A percentile compares a stretch with the other conserved stretches of the same genome.
These are phyloP conservation scores for Cherax quadricarinatus DNA, from an alignment of 1,140 invertebrate species.

Conservation along the genomic window DNA sequence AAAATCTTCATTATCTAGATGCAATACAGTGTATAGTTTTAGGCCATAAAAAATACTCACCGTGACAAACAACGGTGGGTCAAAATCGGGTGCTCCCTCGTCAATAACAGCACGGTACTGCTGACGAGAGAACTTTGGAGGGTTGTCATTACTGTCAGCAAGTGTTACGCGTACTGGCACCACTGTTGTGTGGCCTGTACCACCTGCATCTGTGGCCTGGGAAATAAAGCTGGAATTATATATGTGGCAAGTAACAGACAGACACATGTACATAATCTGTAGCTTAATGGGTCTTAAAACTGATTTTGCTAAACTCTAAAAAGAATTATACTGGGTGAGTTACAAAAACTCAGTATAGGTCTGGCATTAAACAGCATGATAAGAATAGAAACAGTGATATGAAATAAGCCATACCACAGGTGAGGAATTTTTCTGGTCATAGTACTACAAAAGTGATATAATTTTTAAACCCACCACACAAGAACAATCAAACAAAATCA, in stretches of 20 bases:
- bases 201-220: conserved; percentile 90
- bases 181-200: conserved; percentile 85
- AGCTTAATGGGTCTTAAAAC: neutral
- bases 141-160: conserved; percentile 91
- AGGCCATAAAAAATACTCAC: conserved; percentile 70
- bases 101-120: conserved; percentile 88
- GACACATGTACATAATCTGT: neutral
- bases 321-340: too few species aligned
- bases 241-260: too few species aligned
- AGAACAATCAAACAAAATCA: too few species aligned
- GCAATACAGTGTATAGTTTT: too few species aligned
- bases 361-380: too few species aligned
- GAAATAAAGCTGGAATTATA: neutral
- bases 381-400: too few species aligned
- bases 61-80: conserved; percentile 81
- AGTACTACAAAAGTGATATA: too few species aligned
- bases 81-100: conserved; percentile 89
- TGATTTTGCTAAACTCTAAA: neutral
- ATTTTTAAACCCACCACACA: too few species aligned
- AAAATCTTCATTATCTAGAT: too few species aligned
- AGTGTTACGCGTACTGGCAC: conserved; percentile 88
- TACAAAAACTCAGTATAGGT: too few species aligned
- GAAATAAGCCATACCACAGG: too few species aligned
- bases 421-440: too few species aligned
- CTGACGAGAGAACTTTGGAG: conserved; percentile 85